A percentile compares a stretch with the other conserved stretches of the same genome.
Evolutionary conservation across 2,888 invertebrate species (phyloP).

Genomic region (Seira sanloemensis): DNA sequence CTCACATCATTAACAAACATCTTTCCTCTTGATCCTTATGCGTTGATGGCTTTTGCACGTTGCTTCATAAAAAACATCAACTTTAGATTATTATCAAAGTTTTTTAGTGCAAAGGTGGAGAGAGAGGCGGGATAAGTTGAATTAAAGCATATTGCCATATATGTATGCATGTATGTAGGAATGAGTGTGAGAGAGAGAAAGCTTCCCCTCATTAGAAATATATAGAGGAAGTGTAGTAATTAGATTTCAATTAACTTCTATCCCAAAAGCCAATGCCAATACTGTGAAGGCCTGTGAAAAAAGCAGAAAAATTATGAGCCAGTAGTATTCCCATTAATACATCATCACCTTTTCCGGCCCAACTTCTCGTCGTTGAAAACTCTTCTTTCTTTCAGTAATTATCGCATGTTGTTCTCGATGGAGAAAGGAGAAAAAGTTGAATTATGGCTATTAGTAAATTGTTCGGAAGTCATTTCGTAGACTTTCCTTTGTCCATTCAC

Average conservation of each 20-base stretch:
- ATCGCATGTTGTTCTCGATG: neutral
- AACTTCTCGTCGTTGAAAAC: slow-evolving; percentile 3
- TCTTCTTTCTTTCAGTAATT: slow-evolving; percentile 10
- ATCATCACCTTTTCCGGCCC: slow-evolving; percentile 15
- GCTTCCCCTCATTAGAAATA: neutral
- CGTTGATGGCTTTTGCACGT: neutral
- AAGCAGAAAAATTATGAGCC: too few species aligned
- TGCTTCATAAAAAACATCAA: neutral
- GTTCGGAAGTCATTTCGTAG: slow-evolving; percentile 60
- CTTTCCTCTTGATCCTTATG: slow-evolving; percentile 24
- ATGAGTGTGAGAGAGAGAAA: too few species aligned
- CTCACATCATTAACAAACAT: slow-evolving; percentile 59
- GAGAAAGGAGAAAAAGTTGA: slow-evolving; percentile 47
- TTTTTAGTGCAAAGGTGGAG: too few species aligned
- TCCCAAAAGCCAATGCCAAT: slow-evolving; percentile 21
- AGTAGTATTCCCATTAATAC: slow-evolving; percentile 44
- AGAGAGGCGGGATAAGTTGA: too few species aligned
- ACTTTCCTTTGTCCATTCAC: slow-evolving; percentile 39
- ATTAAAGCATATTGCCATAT: too few species aligned
- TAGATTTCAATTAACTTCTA: slow-evolving; percentile 64
- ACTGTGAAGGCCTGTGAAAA: too few species aligned
- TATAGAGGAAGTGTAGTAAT: slow-evolving; percentile 47
- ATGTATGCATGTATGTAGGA: too few species aligned
- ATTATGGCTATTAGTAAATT: slow-evolving; percentile 64
- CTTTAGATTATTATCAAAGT: slow-evolving; percentile 27